phyloP scores from a whole-genome alignment of 2,113 vertebrate genomes.

The Oophaga pumilio region DNA sequence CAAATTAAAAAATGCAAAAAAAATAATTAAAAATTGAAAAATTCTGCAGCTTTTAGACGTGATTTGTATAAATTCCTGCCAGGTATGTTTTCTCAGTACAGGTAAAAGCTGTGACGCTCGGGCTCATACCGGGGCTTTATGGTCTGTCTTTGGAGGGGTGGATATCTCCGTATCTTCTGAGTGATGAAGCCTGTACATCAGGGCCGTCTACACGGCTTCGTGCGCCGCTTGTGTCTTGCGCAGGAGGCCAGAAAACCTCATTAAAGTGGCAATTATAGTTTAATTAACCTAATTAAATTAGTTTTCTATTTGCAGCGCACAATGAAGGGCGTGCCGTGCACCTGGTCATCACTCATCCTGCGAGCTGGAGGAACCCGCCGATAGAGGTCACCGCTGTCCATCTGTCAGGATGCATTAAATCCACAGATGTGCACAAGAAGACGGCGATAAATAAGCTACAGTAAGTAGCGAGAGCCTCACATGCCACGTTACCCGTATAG shows the following conservation, averaged over 20 bases:
- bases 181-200: too few species aligned
- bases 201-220: too few species aligned
- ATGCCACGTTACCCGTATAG: not conserved
- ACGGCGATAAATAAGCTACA: not conserved
- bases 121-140: too few species aligned
- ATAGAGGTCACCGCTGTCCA: not conserved
- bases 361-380: not conserved
- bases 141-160: too few species aligned
- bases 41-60: too few species aligned
- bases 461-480: not conserved
- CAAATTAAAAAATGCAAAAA: too few species aligned
- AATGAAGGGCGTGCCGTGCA: not conserved
- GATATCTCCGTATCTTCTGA: too few species aligned
- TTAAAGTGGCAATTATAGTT: not conserved
- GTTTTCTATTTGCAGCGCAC: slow-evolving; percentile 10
- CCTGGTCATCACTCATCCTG: not conserved
- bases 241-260: not conserved
- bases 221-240: too few species aligned
- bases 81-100: too few species aligned
- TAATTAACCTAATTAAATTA: not conserved
- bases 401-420: slow-evolving; percentile 24
- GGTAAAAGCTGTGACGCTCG: too few species aligned
- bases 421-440: not conserved
- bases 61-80: too few species aligned
- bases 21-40: too few species aligned